phyloP scores from a whole-genome alignment of 2,888 invertebrate genomes.

The Drosophila borborema region DNA sequence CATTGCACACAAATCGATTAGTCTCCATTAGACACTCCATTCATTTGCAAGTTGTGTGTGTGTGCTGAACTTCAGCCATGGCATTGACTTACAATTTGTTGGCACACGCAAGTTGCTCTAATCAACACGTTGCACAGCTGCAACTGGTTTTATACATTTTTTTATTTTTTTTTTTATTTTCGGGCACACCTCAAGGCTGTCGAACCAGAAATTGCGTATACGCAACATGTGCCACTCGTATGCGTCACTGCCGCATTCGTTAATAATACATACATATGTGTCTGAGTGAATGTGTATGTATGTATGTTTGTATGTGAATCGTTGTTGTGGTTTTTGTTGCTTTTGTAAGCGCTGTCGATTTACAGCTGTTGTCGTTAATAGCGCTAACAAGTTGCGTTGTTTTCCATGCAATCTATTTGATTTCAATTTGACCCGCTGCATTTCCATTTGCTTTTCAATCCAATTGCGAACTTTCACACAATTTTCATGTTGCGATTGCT shows the following conservation, averaged over 20 bases:
- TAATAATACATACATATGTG: neutral
- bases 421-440: slow-evolving; percentile 44
- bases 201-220: slow-evolving; percentile 66
- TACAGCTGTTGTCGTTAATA: slow-evolving; percentile 65
- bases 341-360: slow-evolving; percentile 38
- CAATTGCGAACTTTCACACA: slow-evolving; percentile 64
- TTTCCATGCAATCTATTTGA: slow-evolving; percentile 46
- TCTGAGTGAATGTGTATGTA: neutral
- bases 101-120: slow-evolving; percentile 55
- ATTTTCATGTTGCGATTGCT: slow-evolving; percentile 49
- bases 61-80: slow-evolving; percentile 57
- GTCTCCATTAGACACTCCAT: slow-evolving; percentile 38
- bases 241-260: slow-evolving; percentile 44
- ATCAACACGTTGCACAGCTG: slow-evolving; percentile 54
- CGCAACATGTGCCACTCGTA: slow-evolving; percentile 58
- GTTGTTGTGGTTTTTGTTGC: slow-evolving; percentile 7
- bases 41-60: slow-evolving; percentile 38
- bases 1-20: slow-evolving; percentile 19
- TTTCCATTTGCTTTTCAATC: slow-evolving; percentile 46
- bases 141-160: slow-evolving; percentile 59
- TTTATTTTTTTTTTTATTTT: slow-evolving; percentile 7
- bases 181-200: slow-evolving; percentile 49
- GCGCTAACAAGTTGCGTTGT: slow-evolving; percentile 58
- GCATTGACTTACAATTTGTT: slow-evolving; percentile 66
- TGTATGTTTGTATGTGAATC: neutral